phyloP scores from a whole-genome alignment of 2,797 vertebrate species.

The Ptychobarbus kaznakovi region DNA sequence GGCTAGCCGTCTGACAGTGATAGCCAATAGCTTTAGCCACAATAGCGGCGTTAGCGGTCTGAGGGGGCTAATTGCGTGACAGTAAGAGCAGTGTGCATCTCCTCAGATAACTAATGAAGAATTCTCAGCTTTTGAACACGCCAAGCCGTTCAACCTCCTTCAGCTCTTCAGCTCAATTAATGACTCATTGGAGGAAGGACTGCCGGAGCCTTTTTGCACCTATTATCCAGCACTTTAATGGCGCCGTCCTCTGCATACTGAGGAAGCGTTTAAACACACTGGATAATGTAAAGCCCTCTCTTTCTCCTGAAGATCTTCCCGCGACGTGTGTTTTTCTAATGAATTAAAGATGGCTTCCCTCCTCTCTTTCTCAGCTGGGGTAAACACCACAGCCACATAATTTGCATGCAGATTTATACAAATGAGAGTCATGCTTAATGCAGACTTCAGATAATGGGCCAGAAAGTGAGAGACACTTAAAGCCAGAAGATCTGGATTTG shows the following conservation, averaged over 20 bases:
- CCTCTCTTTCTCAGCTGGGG: constrained; percentile 61
- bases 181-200: constrained; percentile 72
- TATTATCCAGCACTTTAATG: constrained; percentile 75
- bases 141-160: constrained; percentile 76
- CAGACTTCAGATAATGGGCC: constrained; percentile 72
- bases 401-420: constrained; percentile 80
- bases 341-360: constrained; percentile 82
- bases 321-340: constrained; percentile 81
- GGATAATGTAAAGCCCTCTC: constrained; percentile 68
- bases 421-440: constrained; percentile 76
- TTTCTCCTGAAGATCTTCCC: constrained; percentile 72
- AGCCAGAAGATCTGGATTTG: constrained; percentile 61
- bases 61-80: constrained; percentile 67
- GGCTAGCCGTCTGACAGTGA: constrained; percentile 35
- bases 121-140: constrained; percentile 74
- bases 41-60: constrained; percentile 26
- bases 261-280: constrained; percentile 69
- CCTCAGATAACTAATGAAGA: constrained; percentile 76
- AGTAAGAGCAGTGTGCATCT: constrained; percentile 66
- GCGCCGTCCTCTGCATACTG: constrained; percentile 71
- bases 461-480: constrained; percentile 65
- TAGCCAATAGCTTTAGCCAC: constrained; percentile 32
- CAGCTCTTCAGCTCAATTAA: constrained; percentile 74
- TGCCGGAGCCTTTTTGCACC: constrained; percentile 67
- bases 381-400: constrained; percentile 79